Percentiles rank a stretch among this genome's conserved stretches.
Evolutionary conservation across 2,888 invertebrate genomes (phyloP).

Genomic region (Apeira syringaria): DNA sequence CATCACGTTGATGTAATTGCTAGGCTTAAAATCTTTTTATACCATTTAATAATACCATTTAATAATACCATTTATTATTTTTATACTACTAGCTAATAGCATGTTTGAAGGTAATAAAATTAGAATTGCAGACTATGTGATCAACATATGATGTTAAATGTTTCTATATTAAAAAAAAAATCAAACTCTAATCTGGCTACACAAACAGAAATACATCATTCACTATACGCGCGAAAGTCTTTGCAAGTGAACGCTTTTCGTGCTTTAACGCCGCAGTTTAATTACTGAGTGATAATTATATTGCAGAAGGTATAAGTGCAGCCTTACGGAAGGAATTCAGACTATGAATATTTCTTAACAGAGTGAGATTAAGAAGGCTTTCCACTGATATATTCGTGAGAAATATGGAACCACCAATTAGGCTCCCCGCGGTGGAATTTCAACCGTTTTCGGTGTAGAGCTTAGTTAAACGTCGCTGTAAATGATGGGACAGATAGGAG

Average conservation of each 20-base stretch:
- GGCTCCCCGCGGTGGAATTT: constrained; percentile 26
- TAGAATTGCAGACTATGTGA: too few relatives aligned
- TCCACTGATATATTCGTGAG: constrained; percentile 36
- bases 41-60: too few relatives aligned
- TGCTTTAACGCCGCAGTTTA: background rate
- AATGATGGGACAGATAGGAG: constrained; percentile 4
- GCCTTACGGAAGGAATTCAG: constrained; percentile 43
- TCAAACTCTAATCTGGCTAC: too few relatives aligned
- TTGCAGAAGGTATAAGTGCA: constrained; percentile 36
- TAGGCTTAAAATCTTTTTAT: too few relatives aligned
- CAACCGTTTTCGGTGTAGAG: constrained; percentile 3
- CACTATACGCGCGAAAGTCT: too few relatives aligned
- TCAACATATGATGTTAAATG: too few relatives aligned
- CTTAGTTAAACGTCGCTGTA: background rate
- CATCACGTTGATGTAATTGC: too few relatives aligned
- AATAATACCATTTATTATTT: too few relatives aligned
- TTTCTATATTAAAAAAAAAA: too few relatives aligned
- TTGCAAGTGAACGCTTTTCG: background rate
- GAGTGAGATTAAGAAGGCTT: constrained; percentile 41
- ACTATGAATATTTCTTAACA: constrained; percentile 45
- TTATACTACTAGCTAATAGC: too few relatives aligned
- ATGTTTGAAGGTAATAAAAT: too few relatives aligned
- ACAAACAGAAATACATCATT: too few relatives aligned
- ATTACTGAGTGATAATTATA: constrained; percentile 3
- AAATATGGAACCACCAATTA: constrained; percentile 42